Evolutionary conservation across 1,140 invertebrate genomes (phyloP).

Genomic region (Asobara japonica): DNA sequence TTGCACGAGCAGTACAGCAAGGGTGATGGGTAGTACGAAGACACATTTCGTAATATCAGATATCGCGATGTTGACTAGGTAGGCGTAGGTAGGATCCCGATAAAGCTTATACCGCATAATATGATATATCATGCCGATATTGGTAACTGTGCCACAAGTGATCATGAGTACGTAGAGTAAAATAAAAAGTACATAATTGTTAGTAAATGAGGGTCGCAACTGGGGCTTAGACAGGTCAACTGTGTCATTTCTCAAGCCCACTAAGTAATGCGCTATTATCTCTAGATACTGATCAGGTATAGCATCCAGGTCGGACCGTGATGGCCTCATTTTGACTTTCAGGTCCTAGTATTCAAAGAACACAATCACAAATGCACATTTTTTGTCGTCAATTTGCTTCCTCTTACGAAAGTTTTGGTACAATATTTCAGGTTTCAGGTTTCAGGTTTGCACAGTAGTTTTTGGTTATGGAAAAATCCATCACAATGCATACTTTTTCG

Average conservation of each 20-base stretch:
- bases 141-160: conserved; percentile 69
- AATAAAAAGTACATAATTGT: conserved; percentile 73
- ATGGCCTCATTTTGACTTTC: conserved; percentile 13
- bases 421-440: too few relatives aligned
- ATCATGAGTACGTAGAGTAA: conserved; percentile 72
- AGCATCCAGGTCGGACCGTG: conserved; percentile 28
- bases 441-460: too few relatives aligned
- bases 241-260: conserved; percentile 52
- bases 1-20: conserved; percentile 75
- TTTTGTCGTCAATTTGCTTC: too few relatives aligned
- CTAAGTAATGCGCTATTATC: conserved; percentile 47
- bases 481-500: too few relatives aligned
- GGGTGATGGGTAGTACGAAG: conserved; percentile 74
- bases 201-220: conserved; percentile 62
- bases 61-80: conserved; percentile 74
- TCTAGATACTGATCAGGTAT: conserved; percentile 48
- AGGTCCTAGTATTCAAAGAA: not conserved
- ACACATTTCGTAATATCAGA: conserved; percentile 76
- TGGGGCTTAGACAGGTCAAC: conserved; percentile 62
- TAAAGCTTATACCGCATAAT: conserved; percentile 71
- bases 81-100: conserved; percentile 73
- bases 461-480: too few relatives aligned
- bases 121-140: conserved; percentile 71
- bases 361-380: too few relatives aligned
- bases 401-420: too few relatives aligned